Base-by-base conservation (phyloP, 64 coral and sea anemone species). In the Astreopora myriophthalma region DNA sequence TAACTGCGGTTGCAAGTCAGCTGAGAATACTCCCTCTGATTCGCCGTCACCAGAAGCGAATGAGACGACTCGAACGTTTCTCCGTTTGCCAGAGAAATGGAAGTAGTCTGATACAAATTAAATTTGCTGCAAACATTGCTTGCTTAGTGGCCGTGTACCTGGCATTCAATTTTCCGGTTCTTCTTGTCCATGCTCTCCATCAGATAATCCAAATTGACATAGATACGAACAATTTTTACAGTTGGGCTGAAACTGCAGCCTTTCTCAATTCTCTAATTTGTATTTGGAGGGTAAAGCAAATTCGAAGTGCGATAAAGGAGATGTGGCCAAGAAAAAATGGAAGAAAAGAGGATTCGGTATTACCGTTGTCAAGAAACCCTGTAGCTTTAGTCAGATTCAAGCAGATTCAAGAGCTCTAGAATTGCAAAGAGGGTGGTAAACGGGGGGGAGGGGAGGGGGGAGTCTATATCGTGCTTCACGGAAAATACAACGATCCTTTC, bases 121-220 rank as follows among this genome's bases (percentile, higher is more conserved):
- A 89, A 23, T 37, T 89, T 37, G 80, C 94, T 9, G 83, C 88
- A 25, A 93, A 92, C 68, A 74, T 96, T 39, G 94, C 76, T 17
- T 89, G 88, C 64, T 93, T 96, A 37, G 90, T 96, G 7, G 87
- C 66, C 35, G 63, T 85, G n/a, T 96, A 96, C 34, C 75, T 96
- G 23, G 12, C 88, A 5, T 77, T 96, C 17, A 96, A 96, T n/a
- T n/a, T 49, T 49, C 46, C 46, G 1, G 46, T 49, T 49, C 46
- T 49, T 49, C 55, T 60, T 60, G 4, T 60, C 13, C 13, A 8
- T 61, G 57, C 57, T 61, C 14, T n/a, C 17, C 57, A 20, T 14
- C 57, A 61, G n/a, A n/a, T n/a, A n/a, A n/a, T n/a, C n/a, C n/a
- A n/a, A n/a, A n/a, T n/a, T n/a, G n/a, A 61, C 22, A 61, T 61